phyloP scores from a whole-genome alignment of 2,797 vertebrate genomes.

The Somateria mollissima region DNA sequence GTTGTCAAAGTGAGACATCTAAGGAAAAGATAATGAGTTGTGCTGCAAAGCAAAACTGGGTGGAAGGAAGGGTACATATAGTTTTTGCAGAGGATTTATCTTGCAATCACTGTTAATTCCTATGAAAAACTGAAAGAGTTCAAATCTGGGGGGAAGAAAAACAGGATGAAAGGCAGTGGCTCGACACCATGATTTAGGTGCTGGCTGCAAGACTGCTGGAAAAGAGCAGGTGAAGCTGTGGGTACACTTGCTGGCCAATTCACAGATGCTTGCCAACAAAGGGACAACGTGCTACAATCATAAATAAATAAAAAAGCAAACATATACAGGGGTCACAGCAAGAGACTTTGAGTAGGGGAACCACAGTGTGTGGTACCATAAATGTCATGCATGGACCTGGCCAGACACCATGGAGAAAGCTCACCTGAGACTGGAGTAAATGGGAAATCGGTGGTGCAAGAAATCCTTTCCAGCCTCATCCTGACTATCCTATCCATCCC shows the following conservation, averaged over 20 bases:
- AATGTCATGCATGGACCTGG: neutral
- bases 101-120: neutral
- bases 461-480: neutral
- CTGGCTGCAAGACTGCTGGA: neutral
- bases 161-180: neutral
- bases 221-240: neutral
- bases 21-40: constrained; percentile 47
- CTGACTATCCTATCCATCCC: rapidly evolving
- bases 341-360: neutral
- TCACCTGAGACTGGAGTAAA: neutral
- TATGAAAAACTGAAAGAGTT: neutral
- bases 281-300: neutral
- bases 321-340: neutral
- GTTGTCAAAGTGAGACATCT: constrained; percentile 64
- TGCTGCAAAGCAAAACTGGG: constrained; percentile 2
- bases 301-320: neutral
- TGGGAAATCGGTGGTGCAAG: neutral
- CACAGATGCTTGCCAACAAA: neutral
- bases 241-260: rapidly evolving
- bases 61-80: neutral
- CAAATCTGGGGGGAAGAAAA: neutral
- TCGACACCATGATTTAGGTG: neutral
- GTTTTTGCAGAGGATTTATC: neutral
- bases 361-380: neutral
- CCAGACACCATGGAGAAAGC: neutral